Evolutionary conservation across 2,113 vertebrate species (phyloP).

Genomic region (Neotragus moschatus): DNA sequence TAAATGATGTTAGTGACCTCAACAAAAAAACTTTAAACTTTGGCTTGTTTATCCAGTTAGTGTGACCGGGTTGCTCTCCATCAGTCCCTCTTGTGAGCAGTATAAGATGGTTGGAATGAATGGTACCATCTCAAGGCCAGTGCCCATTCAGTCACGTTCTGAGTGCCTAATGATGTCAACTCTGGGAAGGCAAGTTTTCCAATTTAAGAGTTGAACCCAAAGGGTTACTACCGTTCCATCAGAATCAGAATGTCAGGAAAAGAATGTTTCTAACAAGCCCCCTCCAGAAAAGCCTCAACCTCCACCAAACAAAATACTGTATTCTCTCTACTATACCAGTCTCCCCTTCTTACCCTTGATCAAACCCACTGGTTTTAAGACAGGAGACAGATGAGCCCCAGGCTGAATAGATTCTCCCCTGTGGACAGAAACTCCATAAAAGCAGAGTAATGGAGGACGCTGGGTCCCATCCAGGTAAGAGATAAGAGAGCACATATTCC

Average conservation of each 20-base stretch:
- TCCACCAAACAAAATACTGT: neutral
- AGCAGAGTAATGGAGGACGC: neutral
- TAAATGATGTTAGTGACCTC: slow-evolving; percentile 6
- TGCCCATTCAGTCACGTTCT: neutral
- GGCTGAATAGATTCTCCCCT: neutral
- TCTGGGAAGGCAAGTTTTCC: neutral
- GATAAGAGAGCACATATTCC: neutral
- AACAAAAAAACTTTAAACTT: neutral
- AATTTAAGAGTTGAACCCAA: neutral
- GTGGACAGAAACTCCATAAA: neutral
- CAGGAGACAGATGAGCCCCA: neutral
- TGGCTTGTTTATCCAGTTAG: neutral
- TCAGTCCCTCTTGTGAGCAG: neutral
- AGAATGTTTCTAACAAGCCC: neutral
- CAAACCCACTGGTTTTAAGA: neutral
- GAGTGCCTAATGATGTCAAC: neutral
- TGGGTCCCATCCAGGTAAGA: neutral
- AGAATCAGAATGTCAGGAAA: neutral
- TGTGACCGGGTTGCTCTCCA: neutral
- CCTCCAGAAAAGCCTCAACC: neutral
- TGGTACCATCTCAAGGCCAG: neutral
- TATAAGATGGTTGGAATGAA: neutral
- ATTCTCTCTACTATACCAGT: neutral
- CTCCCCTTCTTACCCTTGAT: neutral
- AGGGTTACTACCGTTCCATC: neutral